phyloP scores from a whole-genome alignment of 2,113 vertebrate species.

The Pseudonaja textilis region DNA sequence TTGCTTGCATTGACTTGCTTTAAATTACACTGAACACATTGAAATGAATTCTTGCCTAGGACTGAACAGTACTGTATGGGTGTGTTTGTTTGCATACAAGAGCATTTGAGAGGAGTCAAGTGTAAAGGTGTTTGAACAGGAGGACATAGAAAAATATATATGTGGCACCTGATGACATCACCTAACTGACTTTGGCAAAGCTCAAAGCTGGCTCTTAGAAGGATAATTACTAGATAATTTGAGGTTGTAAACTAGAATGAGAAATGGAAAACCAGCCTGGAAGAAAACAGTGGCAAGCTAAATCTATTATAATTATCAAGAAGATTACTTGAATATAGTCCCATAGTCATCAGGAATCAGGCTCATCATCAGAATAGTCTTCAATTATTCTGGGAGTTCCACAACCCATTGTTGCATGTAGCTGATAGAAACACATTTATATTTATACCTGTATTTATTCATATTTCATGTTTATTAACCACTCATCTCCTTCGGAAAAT shows the following conservation, averaged over 20 bases:
- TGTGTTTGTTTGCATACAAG: not conserved
- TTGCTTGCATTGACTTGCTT: not conserved
- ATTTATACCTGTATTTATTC: not conserved
- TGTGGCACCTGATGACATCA: not conserved
- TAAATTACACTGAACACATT: not conserved
- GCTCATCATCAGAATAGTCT: not conserved
- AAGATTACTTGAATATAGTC: not conserved
- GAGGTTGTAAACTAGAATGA: not conserved
- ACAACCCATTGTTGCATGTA: not conserved
- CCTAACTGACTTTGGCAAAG: not conserved
- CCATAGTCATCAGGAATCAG: not conserved
- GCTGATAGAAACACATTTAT: not conserved
- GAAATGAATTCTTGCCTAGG: not conserved
- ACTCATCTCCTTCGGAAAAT: not conserved
- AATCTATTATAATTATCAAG: not conserved
- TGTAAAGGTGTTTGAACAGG: not conserved
- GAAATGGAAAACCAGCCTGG: not conserved
- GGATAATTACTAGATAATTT: not conserved
- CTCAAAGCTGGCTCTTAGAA: not conserved
- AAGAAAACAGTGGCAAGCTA: not conserved
- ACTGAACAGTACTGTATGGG: not conserved
- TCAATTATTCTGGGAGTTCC: not conserved
- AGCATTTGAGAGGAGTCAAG: not conserved
- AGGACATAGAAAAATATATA: not conserved
- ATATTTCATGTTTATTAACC: not conserved